A percentile compares a stretch with the other conserved stretches of the same genome.
Conservation (phyloP, 1,140 invertebrate species). For the Musca domestica region DNA sequence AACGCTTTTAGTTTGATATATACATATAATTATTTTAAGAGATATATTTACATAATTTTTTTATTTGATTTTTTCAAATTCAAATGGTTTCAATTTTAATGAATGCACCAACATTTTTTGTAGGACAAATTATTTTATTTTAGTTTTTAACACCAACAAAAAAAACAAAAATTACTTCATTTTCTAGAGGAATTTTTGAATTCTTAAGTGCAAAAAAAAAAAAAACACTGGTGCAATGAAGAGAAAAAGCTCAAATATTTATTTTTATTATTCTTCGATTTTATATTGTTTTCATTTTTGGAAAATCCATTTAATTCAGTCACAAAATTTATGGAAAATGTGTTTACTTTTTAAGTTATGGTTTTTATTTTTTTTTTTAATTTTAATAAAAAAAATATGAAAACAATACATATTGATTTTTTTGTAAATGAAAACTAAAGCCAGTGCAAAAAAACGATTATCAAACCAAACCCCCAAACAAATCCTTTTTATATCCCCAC, state of each 20-base stretch:
- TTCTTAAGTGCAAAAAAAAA: background rate
- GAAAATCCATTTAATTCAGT: constrained; percentile 4
- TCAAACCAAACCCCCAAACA: constrained; percentile 39
- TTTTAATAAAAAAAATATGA: constrained; percentile 24
- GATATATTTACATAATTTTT: constrained; percentile 9
- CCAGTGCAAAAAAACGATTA: constrained; percentile 35
- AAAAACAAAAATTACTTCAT: background rate
- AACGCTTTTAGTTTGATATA: constrained; percentile 17
- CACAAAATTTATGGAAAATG: constrained; percentile 24
- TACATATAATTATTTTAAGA: background rate
- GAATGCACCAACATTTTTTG: constrained; percentile 20
- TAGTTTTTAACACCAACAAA: background rate
- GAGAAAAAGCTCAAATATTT: constrained; percentile 42
- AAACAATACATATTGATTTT: constrained; percentile 26
- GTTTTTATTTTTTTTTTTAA: constrained; percentile 28
- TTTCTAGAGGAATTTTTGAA: constrained; percentile 1
- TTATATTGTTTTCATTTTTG: background rate
- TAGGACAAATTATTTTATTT: too few species aligned
- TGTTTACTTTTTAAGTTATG: constrained; percentile 23
- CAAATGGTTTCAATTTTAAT: constrained; percentile 18
- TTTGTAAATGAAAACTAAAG: constrained; percentile 40
- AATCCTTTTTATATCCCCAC: constrained; percentile 37
- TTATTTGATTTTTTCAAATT: background rate
- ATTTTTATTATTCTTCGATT: constrained; percentile 15
- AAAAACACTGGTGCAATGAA: constrained; percentile 44